Conservation (phyloP, 1,140 invertebrate genomes). For the Drosophila funebris region DNA sequence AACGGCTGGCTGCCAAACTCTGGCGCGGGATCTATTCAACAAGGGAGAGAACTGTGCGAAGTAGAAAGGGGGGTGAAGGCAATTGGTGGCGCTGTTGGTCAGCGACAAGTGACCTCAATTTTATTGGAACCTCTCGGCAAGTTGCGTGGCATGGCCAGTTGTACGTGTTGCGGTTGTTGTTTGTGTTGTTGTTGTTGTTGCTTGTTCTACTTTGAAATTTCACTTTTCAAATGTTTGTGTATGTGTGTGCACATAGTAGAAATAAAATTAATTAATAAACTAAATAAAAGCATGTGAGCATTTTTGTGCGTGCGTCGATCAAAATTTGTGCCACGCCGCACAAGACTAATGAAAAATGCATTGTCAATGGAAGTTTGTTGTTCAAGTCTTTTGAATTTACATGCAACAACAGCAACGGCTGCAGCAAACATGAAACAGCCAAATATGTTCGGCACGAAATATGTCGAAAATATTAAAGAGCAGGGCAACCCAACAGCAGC, state of each 20-base stretch:
- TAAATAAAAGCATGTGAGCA: constrained; percentile 57
- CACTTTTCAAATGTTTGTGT: constrained; percentile 65
- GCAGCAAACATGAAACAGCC: constrained; percentile 12
- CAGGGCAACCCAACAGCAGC: constrained; percentile 34
- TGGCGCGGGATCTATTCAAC: constrained; percentile 67
- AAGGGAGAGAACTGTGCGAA: neutral
- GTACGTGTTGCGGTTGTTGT: constrained; percentile 40
- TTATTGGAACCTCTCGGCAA: constrained; percentile 69
- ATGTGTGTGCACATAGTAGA: constrained; percentile 27
- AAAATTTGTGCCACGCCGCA: constrained; percentile 34
- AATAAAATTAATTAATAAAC: constrained; percentile 67
- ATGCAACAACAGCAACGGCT: constrained; percentile 12
- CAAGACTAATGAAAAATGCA: neutral
- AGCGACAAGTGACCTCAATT: constrained; percentile 76
- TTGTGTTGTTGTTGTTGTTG: constrained; percentile 47
- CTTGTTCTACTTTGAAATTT: constrained; percentile 78
- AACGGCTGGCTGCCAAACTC: constrained; percentile 35
- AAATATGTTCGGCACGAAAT: constrained; percentile 42
- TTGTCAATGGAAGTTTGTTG: constrained; percentile 50
- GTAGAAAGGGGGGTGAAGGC: neutral
- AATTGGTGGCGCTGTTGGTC: constrained; percentile 48
- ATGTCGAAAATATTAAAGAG: constrained; percentile 59
- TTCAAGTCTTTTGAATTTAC: constrained; percentile 57
- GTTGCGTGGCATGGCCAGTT: constrained; percentile 53
- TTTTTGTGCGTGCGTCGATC: constrained; percentile 40